Base-by-base conservation (phyloP, 2,113 vertebrate species). In the Bufo bufo region DNA sequence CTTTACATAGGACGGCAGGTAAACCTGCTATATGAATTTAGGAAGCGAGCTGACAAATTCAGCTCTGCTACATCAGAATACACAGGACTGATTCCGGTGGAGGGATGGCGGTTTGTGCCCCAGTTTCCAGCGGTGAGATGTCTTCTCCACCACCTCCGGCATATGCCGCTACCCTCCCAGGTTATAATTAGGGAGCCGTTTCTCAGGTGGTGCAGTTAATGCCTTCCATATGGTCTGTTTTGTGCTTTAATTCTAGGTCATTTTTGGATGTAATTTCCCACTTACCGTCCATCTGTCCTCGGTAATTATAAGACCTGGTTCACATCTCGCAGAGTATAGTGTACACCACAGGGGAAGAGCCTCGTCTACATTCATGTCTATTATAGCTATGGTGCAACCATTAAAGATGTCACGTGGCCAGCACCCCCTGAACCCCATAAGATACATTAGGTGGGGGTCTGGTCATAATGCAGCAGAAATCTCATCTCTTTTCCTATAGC, bases 261-360 rank as follows among this genome's bases (percentile, higher is more conserved):
- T 83, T 83, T 84, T 71, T 69, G 17, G 47, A 50, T 84, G 65
- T 84, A 84, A 84, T 84, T 84, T 84, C 14, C 82, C 82, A 84
- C 59, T 84, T 84, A 84, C 9, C n/a, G 82, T 71, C 82, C 82
- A 84, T 84, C 82, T 84, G 82, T 84, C 81, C 81, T 52, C 47
- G 14, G 49, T 71, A 69, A 84, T 83, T 52, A 83, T 84, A 9
- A n/a, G 49, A 49, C 63, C 63, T 66, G 20, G 45, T 65, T 45
- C 54, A 45, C 23, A 45, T 14, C 16, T 58, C 2, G 5, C 77
- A 33, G 77, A 14, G 16, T 43, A 12, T 63, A 33, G 33, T 33
- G 33, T 33, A 33, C 33, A 33, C 33, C 33, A 33, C 33, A 33
- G 33, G 33, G 33, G 33, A 33, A 33, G 33, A 33, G 33, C 33